Evolutionary conservation across 2,888 invertebrate genomes (phyloP), one percentile per base, ranked within the genome.

Genomic region (Sphaerophoria rueppellii): DNA sequence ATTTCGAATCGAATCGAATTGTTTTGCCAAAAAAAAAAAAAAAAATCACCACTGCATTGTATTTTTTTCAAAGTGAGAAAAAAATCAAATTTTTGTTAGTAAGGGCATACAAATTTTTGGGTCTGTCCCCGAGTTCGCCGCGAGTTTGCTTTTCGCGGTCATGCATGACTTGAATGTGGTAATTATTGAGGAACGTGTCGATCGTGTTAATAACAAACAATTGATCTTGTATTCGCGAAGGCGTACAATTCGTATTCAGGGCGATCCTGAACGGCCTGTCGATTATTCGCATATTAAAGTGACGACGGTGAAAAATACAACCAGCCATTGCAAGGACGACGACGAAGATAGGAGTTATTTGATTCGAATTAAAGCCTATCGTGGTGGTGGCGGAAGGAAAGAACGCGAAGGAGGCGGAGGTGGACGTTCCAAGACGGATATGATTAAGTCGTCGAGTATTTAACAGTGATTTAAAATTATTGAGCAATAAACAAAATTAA

Each of bases 161-260:
- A 85, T 85, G 85, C 80, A 70, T 58, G 85, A 85, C 73, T 81
- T 85, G 81, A 85, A 73, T 74, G 76, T 85, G 50, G 81, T 81
- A 43, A 81, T 85, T 58, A 58, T 77, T 48, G 85, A 85, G 72
- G 81, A 85, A 85, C 85, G 81, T 81, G 85, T 81, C 58, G 85
- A 85, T 72, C 85, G 85, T 80, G 81, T 81, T 40, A 80, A 85
- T 43, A 79, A 83, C 34, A 76, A 85, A n/a, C 61, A 85, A 77
- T 52, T 81, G 63, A 60, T 85, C 40, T 60, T 77, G 73, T 76
- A 76, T 69, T 81, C 85, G 4, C 76, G 85, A 16, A 85, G 58
- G 43, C 85, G 85, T 77, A 81, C 81, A 46, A 85, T 85, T 61
- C 80, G 76, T 14, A 85, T 85, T 37, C 63, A 77, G 40, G 70